A percentile compares a stretch with the other conserved stretches of the same genome.
Conservation (phyloP, 2,888 invertebrate species). For the Pristionchus maxplancki region DNA sequence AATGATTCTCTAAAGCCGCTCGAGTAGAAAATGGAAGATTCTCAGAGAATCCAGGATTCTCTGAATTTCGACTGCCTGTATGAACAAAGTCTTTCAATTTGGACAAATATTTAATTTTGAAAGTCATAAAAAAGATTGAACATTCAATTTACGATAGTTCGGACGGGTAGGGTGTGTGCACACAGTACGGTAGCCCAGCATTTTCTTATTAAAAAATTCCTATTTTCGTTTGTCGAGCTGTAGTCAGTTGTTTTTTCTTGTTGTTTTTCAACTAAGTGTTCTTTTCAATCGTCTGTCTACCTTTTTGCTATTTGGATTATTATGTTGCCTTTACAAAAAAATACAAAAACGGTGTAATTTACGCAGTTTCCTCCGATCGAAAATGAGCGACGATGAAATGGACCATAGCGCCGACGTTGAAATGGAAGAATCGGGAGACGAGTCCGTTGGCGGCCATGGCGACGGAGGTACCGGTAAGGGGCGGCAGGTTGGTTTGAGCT, state of each 20-base stretch:
- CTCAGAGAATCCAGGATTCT: too few species aligned
- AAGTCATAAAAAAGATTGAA: neutral
- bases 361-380: conserved; percentile 5
- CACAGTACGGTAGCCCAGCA: neutral
- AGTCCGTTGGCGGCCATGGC: conserved; percentile 12
- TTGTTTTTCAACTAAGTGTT: neutral
- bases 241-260: neutral
- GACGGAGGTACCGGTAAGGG: neutral
- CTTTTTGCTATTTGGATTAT: neutral
- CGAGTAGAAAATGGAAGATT: too few species aligned
- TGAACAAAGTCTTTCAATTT: too few species aligned
- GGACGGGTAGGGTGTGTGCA: neutral
- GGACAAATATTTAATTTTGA: too few species aligned
- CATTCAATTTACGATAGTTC: neutral
- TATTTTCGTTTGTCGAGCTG: neutral
- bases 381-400: conserved; percentile 51
- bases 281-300: neutral
- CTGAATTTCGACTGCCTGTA: too few species aligned
- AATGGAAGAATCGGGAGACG: conserved; percentile 59
- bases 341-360: too few species aligned
- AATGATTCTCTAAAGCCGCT: too few species aligned
- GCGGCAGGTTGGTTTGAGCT: neutral
- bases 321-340: too few species aligned
- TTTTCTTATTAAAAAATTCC: neutral
- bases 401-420: conserved; percentile 46